Evolutionary conservation across 92 coral and sea anemone genomes (phyloP), one percentile per base, ranked within the genome.

Genomic region (Zoanthus sansibaricus): DNA sequence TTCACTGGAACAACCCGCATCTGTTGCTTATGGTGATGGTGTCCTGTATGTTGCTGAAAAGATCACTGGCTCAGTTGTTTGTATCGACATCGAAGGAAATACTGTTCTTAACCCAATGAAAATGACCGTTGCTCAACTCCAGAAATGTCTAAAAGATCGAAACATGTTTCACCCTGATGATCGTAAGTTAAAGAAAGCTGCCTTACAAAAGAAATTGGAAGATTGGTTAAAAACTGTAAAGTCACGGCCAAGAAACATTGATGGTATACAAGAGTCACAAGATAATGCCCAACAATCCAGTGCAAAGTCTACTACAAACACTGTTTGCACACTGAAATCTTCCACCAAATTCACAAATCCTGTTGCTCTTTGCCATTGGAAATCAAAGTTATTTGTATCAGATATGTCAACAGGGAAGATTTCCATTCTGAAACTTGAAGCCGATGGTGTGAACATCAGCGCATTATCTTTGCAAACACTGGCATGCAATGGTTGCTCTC

Each of bases 361-460:
- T 52, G 83, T 78, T 78, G 83, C 83, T 78, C 83, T 78, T 78
- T 78, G 83, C 71, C 66, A 47, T 78, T 78, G 83, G 83, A 78
- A 78, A 78, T 78, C 83, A 78, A 78, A 78, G 83, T 78, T 78
- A 78, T 78, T 78, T 78, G 83, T 78, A 78, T 78, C 83, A 52
- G 83, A 78, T 78, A 78, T 78, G 83, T 47, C 83, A 78, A 78
- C 83, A 78, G 66, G 83, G 71, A 78, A 78, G 83, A 78, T 78
- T 78, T 78, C 83, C 66, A 78, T 78, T 78, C 70, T 78, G 83
- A 78, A 78, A 47, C 83, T 78, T 78, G 83, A 78, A 78, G 66
- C 83, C 66, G 83, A 78, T 78, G 83, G 83, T 78, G 83, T 78
- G 83, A 78, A 78, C 83, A 78, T 78, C 83, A 78, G 83, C 83